These are phyloP conservation scores for Hydractinia symbiolongicarpus DNA, from an alignment of 30 jellyfish, hydroid and myxozoan species.

Conservation along the genomic window DNA sequence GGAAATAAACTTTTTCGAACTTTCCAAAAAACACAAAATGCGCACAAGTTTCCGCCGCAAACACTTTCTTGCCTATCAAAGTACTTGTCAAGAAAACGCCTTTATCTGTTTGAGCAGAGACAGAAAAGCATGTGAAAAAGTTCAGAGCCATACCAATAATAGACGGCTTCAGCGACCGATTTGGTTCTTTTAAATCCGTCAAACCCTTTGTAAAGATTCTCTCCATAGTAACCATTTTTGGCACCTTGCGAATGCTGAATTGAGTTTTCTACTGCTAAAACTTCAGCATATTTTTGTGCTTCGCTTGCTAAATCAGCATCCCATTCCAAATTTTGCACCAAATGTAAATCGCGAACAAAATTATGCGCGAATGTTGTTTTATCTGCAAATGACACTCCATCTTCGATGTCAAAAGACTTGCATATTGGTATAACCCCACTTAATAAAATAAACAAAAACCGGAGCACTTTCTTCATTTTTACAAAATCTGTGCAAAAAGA, in stretches of 20 bases:
- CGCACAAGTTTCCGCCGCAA: neutral
- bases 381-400: slow-evolving; percentile 25
- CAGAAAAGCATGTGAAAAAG: neutral
- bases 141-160: neutral
- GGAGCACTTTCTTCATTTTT: too few species aligned
- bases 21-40: neutral
- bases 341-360: slow-evolving; percentile 31
- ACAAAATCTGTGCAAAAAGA: too few species aligned
- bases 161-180: slow-evolving; percentile 19
- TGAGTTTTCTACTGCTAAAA: neutral
- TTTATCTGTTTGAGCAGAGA: neutral
- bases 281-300: slow-evolving; percentile 16
- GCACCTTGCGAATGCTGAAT: slow-evolving; percentile 13
- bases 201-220: slow-evolving; percentile 20
- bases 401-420: neutral
- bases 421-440: too few species aligned
- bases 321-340: slow-evolving; percentile 26
- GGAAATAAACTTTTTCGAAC: neutral
- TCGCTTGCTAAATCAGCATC: slow-evolving; percentile 19
- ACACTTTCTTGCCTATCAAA: neutral
- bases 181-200: slow-evolving; percentile 21
- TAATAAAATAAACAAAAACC: too few species aligned
- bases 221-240: slow-evolving; percentile 4
- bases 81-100: neutral
- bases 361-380: slow-evolving; percentile 34